Evolutionary conservation across 2,113 vertebrate species (phyloP), one percentile per base, ranked within the genome.

Genomic region (Notarius lentiginosus): DNA sequence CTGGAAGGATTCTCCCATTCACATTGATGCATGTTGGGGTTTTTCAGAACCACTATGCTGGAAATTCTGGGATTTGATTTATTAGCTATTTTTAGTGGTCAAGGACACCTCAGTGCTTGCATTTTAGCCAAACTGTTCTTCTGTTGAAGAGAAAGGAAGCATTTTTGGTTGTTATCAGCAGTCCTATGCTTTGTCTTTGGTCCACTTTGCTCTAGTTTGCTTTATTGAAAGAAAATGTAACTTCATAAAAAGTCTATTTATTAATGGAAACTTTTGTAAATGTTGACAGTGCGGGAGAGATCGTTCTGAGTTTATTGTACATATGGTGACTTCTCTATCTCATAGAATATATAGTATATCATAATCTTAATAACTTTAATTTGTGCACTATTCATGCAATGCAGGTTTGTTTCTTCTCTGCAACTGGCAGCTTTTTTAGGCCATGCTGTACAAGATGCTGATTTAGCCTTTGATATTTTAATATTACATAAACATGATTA

Each of bases 41-140:
- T 55, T 66, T 68, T 30, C 30, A 7, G 63, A 86, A 11, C 63
- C 27, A 47, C n/a, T 79, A 24, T 56, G 12, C 77, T 86, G 66
- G 61, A 81, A 72, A 73, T 51, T 41, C 12, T 51, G 85, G 53
- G 34, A 60, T 86, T 60, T 81, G 65, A 82, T 81, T 86, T 86
- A 86, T 34, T 60, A 15, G 14, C 15, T 58, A n/a, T 82, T 82
- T 55, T 8, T 73, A 73, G 34, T 61, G 77, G 77, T 56, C 41
- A 17, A 24, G 55, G 66, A 82, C 68, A 68, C 66, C 55, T 86
- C 18, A 47, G 5, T 10, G 9, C 34, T 73, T 51, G 66, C 5
- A 49, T 83, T 83, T 66, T 53, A 83, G 41, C n/a, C 47, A 83
- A 83, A 51, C 12, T 51, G 1, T 51, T 82, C 41, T 24, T 47